Conservation (phyloP, 2,113 vertebrate genomes). For the Mohoua ochrocephala region DNA sequence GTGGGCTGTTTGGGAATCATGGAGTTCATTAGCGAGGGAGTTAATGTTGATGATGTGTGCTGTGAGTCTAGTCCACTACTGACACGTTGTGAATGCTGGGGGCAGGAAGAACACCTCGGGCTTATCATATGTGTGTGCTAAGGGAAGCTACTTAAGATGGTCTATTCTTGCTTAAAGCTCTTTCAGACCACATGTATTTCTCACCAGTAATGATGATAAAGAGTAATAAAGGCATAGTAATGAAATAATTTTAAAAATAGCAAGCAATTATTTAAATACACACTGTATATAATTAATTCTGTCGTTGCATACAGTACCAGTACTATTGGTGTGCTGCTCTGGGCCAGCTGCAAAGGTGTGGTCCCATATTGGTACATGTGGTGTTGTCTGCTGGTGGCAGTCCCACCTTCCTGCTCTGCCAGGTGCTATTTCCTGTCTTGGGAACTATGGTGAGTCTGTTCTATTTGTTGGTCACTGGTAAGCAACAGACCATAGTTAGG, state of each 20-base stretch:
- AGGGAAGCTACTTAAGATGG: background rate
- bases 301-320: background rate
- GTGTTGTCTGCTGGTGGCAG: background rate
- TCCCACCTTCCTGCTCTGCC: background rate
- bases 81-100: background rate
- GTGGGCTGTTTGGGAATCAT: background rate
- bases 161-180: background rate
- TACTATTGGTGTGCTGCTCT: background rate
- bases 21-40: background rate
- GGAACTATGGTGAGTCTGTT: background rate
- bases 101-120: background rate
- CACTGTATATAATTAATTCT: background rate
- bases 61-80: background rate
- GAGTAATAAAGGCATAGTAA: background rate
- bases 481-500: background rate
- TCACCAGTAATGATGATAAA: background rate
- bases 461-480: background rate
- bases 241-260: background rate
- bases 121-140: rapidly evolving
- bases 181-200: background rate
- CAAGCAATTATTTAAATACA: background rate
- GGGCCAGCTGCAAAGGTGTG: background rate
- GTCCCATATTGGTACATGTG: background rate
- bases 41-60: background rate
- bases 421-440: background rate